Evolutionary conservation across 2,113 vertebrate species (phyloP).

Genomic region (Vulpes ferrilata): DNA sequence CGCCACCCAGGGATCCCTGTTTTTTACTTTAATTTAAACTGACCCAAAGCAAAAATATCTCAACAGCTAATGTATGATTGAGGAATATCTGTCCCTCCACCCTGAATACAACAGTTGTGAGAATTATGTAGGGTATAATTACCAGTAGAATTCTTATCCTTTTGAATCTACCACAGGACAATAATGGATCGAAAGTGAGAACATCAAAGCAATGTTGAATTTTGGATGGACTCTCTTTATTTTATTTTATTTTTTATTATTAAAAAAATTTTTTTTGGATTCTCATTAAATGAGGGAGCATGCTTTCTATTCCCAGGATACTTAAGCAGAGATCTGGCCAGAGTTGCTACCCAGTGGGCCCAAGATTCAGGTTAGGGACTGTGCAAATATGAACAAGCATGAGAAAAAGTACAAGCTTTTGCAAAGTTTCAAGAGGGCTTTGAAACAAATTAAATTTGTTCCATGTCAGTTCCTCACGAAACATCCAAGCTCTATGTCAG

Average conservation of each 20-base stretch:
- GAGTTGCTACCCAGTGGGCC: not conserved
- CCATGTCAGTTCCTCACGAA: not conserved
- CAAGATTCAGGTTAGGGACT: not conserved
- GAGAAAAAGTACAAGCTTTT: not conserved
- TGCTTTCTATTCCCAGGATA: not conserved
- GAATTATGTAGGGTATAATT: not conserved
- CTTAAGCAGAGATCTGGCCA: not conserved
- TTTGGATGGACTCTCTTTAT: not conserved
- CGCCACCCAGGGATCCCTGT: too few species aligned
- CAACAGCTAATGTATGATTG: not conserved
- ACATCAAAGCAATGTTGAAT: not conserved
- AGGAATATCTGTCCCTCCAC: not conserved
- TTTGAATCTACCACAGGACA: slow-evolving; percentile 6
- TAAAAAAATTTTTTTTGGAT: not conserved
- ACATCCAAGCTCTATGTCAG: not conserved
- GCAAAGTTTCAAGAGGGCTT: not conserved
- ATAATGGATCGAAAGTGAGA: not conserved
- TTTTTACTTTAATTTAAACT: slow-evolving; percentile 25
- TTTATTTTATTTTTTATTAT: too few species aligned
- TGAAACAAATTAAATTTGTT: not conserved
- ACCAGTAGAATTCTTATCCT: not conserved
- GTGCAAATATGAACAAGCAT: not conserved
- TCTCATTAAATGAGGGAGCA: not conserved
- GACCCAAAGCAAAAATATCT: slow-evolving; percentile 37
- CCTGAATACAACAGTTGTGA: not conserved